Base-by-base conservation (phyloP, 2,888 invertebrate species). In the Scaptomyza polygonia region DNA sequence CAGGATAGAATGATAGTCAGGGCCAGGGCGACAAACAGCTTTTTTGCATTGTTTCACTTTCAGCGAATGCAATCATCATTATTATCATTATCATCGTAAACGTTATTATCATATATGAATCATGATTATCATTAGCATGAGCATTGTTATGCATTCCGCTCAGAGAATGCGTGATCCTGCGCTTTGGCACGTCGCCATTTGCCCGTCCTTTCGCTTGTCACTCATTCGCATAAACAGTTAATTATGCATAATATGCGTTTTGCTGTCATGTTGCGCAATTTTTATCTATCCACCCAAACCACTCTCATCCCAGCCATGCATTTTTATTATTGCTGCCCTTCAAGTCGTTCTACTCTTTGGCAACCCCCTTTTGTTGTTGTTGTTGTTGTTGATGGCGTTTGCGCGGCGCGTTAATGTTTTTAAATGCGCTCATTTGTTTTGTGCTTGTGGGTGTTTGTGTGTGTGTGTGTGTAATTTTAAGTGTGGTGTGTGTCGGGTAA, bases 211-310 rank as follows among this genome's bases (percentile, higher is more conserved):
- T 85, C 78, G 82, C 87, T 66, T 82, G 83, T 83, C 88, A 83
- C 79, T 86, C 78, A 80, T 76, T 78, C 77, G 85, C 79, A 85
- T 86, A 84, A 87, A 82, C 88, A 89, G 89, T 89, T 89, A 89
- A 89, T 89, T 89, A 89, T 89, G 89, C 89, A 89, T 89, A 89
- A 89, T 89, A 89, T 89, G 89, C 85, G 85, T 87, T 82, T 86
- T 89, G 87, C 87, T 85, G 89, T 88, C 89, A 86, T 86, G 84
- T 77, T 77, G 74, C 78, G 80, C 88, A 85, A 89, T 89, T 88
- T 87, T 77, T 70, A 70, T 75, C 55, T 58, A 39, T 39, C 51
- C 47, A 47, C 51, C 44, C 44, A 14, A 16, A 39, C 9, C 16
- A 16, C 51, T 5, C 51, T 5, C 36, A 39, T 0, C 25, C 39